Evolutionary conservation across 2,797 vertebrate species (phyloP), one percentile per base, ranked within the genome.

Genomic region (Setipinna tenuifilis): DNA sequence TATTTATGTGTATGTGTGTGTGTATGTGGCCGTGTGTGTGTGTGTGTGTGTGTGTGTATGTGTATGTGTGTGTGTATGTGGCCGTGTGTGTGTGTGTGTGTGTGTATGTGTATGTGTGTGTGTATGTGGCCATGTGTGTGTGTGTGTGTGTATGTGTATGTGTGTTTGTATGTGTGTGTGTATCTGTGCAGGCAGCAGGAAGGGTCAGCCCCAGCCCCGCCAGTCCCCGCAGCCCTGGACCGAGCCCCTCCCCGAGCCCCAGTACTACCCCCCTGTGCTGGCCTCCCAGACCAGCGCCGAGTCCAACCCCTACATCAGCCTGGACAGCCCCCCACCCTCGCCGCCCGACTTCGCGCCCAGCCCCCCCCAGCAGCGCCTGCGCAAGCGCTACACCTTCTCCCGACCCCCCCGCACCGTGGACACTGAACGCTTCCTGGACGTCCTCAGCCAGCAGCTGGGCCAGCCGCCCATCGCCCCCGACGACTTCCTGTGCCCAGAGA

Each of bases 221-320:
- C 68, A 71, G 68, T 31, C 28, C 0, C 88, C 90, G 0, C 85
- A 93, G 78, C 94, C 94, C 0, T 98, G 98, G 98, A 92, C 95
- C 0, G 97, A 98, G 68, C 91, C 93, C 0, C 94, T 95, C 25
- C 92, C 95, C 2, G 93, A 95, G 58, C 96, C 97, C 65, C 95
- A 96, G 31, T 97, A 96, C 89, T 98, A 97, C 83, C 93, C 96
- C 82, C 95, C 94, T 0, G 95, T 93, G 44, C 92, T 96, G 87
- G 96, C 96, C 0, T 97, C 96, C 35, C 98, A 98, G 50, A 96
- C 94, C 92, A 99, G 97, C 92, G 96, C 94, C 0, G 98, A 99
- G 86, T 98, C 97, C 85, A 99, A 99, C 92, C 98, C 98, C 11
- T 99, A 99, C 14, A 96, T 98, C 85, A 99, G 98, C 94, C 94